A percentile compares a stretch with the other conserved stretches of the same genome.
phyloP scores from a whole-genome alignment of 2,113 vertebrate species.

The Platycercus adscitus region DNA sequence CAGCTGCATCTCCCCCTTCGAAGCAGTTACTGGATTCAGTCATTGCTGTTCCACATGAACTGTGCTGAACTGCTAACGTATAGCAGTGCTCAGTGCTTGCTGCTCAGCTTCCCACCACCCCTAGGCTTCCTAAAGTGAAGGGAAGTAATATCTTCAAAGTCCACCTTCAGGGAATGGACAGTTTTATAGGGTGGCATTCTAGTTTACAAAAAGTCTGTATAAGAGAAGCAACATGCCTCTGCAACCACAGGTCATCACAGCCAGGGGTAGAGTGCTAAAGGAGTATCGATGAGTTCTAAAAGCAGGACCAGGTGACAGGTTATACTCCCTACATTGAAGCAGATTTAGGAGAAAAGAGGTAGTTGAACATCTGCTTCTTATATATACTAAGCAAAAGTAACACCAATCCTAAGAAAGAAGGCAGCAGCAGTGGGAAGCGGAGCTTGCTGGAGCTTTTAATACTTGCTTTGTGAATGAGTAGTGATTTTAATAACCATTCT shows the following conservation, averaged over 20 bases:
- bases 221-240: neutral
- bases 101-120: neutral
- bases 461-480: neutral
- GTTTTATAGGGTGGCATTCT: neutral
- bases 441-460: neutral
- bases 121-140: neutral
- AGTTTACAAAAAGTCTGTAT: neutral
- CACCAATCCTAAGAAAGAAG: accelerated
- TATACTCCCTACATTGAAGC: neutral
- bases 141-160: neutral
- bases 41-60: neutral
- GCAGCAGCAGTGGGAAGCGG: neutral
- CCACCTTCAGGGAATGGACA: neutral
- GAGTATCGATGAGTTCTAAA: neutral
- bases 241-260: neutral
- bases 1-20: neutral
- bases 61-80: neutral
- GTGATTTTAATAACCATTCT: neutral
- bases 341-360: neutral
- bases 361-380: neutral
- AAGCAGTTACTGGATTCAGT: neutral
- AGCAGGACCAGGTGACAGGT: neutral
- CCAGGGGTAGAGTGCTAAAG: neutral
- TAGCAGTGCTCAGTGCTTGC: neutral
- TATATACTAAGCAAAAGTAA: neutral